Evolutionary conservation across 2,888 invertebrate species (phyloP), one percentile per base, ranked within the genome.

Genomic region (Piscicola geometra): DNA sequence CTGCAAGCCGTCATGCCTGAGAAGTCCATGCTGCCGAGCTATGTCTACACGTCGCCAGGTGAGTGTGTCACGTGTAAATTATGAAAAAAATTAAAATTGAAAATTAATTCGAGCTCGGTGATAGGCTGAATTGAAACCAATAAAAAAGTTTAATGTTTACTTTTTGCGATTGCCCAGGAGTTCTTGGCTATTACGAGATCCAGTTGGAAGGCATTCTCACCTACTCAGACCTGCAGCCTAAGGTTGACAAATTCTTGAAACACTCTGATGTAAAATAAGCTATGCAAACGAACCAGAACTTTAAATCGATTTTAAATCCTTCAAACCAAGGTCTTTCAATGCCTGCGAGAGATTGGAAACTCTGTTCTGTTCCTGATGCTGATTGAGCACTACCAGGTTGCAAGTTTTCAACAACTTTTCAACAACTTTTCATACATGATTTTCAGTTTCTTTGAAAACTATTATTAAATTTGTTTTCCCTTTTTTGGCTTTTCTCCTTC

Each of bases 1-100:
- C 86, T 96, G 21, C 92, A 92, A 89, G 91, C 91, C 80, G 93
- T 94, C 66, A 95, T 97, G 94, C 97, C 97, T 1, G 90, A 94
- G 80, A 89, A 89, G n/a, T 96, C 95, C 87, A 96, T 95, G 85
- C 95, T 96, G 0, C 87, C 94, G 28, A 78, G 82, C 81, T 94
- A 94, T 84, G 97, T 96, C 83, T 98, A 97, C 83, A 96, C 96
- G 0, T 95, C 95, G 0, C 93, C 94, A 15, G 94, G 93, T 87
- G 78, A 79, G 75, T 5, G 9, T 36, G 50, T 47, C 21, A 12
- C 66, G 30, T 28, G n/a, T 12, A 64, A 12, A 64, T 56, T 18
- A 18, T 56, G n/a, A 56, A 56, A 56, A 56, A 25, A 25, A 56
- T 56, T 56, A 25, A 25, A 15, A 56, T 56, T 56, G n/a, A 56